These are phyloP conservation scores for Hylyphantes graminicola DNA, from an alignment of 1,140 invertebrate genomes.

Conservation along the genomic window DNA sequence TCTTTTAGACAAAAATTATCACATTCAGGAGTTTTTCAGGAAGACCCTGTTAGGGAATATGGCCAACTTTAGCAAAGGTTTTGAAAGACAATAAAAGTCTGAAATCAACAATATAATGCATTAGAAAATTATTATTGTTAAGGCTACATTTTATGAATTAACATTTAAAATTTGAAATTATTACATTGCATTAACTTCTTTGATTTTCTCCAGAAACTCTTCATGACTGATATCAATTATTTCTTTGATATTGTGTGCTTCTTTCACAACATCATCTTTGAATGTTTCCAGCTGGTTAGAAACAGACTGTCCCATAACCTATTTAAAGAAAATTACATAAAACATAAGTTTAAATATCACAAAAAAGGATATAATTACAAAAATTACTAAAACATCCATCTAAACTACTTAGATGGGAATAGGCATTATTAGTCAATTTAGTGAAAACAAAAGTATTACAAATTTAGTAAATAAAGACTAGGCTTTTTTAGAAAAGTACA, in stretches of 20 bases:
- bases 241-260: constrained; percentile 64
- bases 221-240: constrained; percentile 70
- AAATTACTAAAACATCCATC: neutral
- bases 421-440: neutral
- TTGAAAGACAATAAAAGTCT: constrained; percentile 7
- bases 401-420: neutral
- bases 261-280: constrained; percentile 63
- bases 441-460: too few species aligned
- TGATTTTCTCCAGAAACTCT: constrained; percentile 70
- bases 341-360: neutral
- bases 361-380: neutral
- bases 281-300: constrained; percentile 16
- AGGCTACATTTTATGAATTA: too few species aligned
- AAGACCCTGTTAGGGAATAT: too few species aligned
- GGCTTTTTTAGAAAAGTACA: neutral
- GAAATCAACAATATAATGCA: constrained; percentile 3
- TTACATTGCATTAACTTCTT: constrained; percentile 71
- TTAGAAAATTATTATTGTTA: neutral
- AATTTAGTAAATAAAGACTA: too few species aligned
- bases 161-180: constrained; percentile 38
- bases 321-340: neutral
- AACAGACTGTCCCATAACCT: constrained; percentile 30
- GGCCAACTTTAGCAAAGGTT: too few species aligned
- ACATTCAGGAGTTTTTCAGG: too few species aligned
- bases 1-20: too few species aligned